Base-by-base conservation (phyloP, 2,113 vertebrate species). In the Geococcyx californianus region DNA sequence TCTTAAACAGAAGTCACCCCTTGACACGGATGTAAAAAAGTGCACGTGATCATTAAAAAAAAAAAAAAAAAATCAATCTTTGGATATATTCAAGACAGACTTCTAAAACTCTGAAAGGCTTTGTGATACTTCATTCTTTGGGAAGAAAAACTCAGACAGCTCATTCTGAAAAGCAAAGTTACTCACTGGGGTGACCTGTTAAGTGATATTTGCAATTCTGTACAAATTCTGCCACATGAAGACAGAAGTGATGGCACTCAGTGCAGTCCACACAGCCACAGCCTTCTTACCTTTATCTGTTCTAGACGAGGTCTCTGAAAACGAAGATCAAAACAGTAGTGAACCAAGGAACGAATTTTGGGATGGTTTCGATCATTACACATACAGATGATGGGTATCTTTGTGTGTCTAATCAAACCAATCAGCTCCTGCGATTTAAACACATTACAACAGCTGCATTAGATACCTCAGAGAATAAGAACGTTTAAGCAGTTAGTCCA, bases 311-410 rank as follows among this genome's bases (percentile, higher is more conserved):
- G 99, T 83, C 99, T 99, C 97, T 98, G 99, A 97, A 99, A 99
- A 79, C 99, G 99, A 95, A 99, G 98, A 94, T 99, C 99, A 16
- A 98, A 98, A 90, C 99, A 99, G 96, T 99, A 99, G 97, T 99
- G 99, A 42, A 98, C 98, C 87, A 99, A 94, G 20, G 99, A 99
- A 36, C 99, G 98, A 47, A 99, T 99, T 97, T 99, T 99, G 13
- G 97, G 98, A 87, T 99, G 99, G 96, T 99, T 99, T 33, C 99
- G 98, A 67, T 99, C 99, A 25, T 99, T 99, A 90, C 99, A 99
- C 99, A 99, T 99, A 95, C 98, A 99, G 97, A 99, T 99, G 91
- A 99, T 99, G 77, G 99, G 99, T 52, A 99, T 98, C 98, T 99
- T 99, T 18, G 99, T 98, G 58, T 97, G 98, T 66, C 98, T 99